These are phyloP conservation scores for Syngnathus scovelli DNA, from an alignment of 2,113 vertebrate genomes.

Conservation along the genomic window DNA sequence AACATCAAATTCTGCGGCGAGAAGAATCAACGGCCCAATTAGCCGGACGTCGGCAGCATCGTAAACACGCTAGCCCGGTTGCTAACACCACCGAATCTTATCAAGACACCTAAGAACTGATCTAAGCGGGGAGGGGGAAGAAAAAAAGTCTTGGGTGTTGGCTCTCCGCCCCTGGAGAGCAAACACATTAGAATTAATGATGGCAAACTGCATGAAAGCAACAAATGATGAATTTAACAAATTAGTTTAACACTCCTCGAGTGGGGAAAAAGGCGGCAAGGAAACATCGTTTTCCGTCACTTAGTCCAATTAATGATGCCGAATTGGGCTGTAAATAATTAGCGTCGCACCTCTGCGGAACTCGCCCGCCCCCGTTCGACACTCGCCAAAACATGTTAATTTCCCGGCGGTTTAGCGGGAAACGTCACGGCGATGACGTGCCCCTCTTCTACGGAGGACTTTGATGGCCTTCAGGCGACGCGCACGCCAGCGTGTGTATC, in stretches of 20 bases:
- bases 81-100: too few relatives aligned
- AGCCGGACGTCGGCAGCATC: neutral
- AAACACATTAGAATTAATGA: slow-evolving; percentile 91
- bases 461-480: slow-evolving; percentile 35
- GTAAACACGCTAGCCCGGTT: too few relatives aligned
- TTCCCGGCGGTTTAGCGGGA: slow-evolving; percentile 1
- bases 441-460: slow-evolving; percentile 26
- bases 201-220: slow-evolving; percentile 84
- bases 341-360: slow-evolving; percentile 35
- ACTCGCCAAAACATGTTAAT: neutral
- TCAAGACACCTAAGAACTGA: neutral
- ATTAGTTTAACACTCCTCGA: slow-evolving; percentile 82
- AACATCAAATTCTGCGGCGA: slow-evolving; percentile 88
- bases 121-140: neutral
- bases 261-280: slow-evolving; percentile 68
- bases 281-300: slow-evolving; percentile 73
- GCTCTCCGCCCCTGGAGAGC: slow-evolving; percentile 66
- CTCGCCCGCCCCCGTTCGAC: neutral
- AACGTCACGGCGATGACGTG: slow-evolving; percentile 27
- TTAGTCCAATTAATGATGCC: slow-evolving; percentile 60
- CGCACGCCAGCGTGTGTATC: slow-evolving; percentile 8
- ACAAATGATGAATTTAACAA: slow-evolving; percentile 59
- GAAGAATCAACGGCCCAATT: slow-evolving; percentile 34
- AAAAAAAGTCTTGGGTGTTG: neutral
- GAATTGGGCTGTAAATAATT: slow-evolving; percentile 56